A percentile compares a stretch with the other conserved stretches of the same genome.
These are phyloP conservation scores for Xenus cinereus DNA, from an alignment of 2,113 vertebrate species.

Conservation along the genomic window DNA sequence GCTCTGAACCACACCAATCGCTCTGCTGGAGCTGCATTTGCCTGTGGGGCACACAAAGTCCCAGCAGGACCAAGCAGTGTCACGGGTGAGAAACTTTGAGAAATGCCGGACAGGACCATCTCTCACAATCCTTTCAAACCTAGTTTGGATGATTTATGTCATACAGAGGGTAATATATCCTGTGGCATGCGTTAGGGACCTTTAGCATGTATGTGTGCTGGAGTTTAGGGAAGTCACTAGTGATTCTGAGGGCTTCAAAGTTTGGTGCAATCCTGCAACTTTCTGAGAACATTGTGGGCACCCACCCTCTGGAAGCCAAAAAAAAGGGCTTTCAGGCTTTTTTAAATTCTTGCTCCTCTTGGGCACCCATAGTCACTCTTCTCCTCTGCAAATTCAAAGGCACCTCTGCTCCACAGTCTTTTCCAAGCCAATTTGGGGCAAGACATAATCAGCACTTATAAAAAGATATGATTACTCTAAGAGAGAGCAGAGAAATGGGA, in stretches of 20 bases:
- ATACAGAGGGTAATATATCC: neutral
- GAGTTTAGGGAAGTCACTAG: neutral
- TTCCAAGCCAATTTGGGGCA: neutral
- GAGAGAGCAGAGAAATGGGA: neutral
- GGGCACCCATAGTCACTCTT: neutral
- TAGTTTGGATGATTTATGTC: neutral
- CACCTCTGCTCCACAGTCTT: neutral
- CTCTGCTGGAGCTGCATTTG: neutral
- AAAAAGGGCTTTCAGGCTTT: neutral
- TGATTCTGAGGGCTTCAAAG: neutral
- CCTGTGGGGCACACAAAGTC: neutral
- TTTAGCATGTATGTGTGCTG: neutral
- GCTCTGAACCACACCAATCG: neutral
- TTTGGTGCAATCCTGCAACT: neutral
- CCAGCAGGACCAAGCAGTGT: rapidly evolving
- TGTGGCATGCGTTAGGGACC: neutral
- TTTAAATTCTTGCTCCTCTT: neutral
- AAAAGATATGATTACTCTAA: neutral
- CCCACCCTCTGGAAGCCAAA: neutral
- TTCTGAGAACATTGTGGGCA: neutral
- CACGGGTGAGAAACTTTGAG: neutral
- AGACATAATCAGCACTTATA: neutral
- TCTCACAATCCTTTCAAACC: neutral
- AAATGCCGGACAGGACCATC: neutral
- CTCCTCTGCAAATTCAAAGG: neutral